Evolutionary conservation across 2,113 vertebrate species (phyloP).

Genomic region (Planiliza haematocheilus): DNA sequence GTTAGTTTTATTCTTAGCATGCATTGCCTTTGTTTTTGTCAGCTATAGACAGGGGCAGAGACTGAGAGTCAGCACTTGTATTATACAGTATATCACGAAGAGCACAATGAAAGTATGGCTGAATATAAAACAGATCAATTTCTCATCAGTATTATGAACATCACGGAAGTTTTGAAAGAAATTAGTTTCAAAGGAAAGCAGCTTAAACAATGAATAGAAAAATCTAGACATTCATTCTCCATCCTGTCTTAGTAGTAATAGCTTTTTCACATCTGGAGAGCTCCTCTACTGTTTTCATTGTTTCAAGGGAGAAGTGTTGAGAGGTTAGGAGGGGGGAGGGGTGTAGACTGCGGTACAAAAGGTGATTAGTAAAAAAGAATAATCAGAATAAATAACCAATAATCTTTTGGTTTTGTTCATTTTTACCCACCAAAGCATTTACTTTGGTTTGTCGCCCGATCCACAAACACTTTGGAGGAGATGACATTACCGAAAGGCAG

Average conservation of each 20-base stretch:
- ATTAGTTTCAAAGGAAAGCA: conserved; percentile 29
- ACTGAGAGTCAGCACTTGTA: conserved; percentile 25
- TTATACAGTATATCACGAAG: conserved; percentile 14
- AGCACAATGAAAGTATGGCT: conserved; percentile 11
- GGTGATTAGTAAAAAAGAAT: conserved; percentile 87
- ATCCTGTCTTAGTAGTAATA: conserved; percentile 40
- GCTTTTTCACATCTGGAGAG: conserved; percentile 58
- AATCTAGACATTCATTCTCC: conserved; percentile 19
- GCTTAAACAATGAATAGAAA: conserved; percentile 36
- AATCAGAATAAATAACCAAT: conserved; percentile 92
- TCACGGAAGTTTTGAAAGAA: conserved; percentile 18
- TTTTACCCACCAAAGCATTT: conserved; percentile 99
- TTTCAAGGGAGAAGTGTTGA: conserved; percentile 44
- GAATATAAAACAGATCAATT: conserved; percentile 25
- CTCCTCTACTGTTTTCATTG: conserved; percentile 36
- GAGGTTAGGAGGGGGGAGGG: conserved; percentile 51
- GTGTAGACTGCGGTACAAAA: conserved; percentile 78
- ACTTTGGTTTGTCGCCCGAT: conserved; percentile 99
- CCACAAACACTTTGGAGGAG: conserved; percentile 99
- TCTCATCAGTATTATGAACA: background rate
- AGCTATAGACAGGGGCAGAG: conserved; percentile 2
- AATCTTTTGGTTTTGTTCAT: conserved; percentile 94
- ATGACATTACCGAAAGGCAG: conserved; percentile 99
- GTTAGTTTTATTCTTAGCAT: conserved; percentile 21
- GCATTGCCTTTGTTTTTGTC: conserved; percentile 11